A percentile compares a stretch with the other conserved stretches of the same genome.
These are phyloP conservation scores for Carassius gibelio DNA, from an alignment of 2,113 vertebrate genomes.

Conservation along the genomic window DNA sequence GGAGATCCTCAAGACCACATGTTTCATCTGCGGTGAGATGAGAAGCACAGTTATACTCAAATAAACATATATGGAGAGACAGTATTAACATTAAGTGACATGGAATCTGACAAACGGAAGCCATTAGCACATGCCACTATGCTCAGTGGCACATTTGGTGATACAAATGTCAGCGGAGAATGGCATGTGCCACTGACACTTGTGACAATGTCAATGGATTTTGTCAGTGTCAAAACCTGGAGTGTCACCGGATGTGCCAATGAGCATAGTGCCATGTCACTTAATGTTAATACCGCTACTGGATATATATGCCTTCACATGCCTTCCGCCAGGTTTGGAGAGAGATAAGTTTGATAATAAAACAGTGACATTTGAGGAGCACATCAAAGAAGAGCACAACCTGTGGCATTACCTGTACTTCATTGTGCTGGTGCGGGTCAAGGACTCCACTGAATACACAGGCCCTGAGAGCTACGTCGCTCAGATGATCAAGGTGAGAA, in stretches of 20 bases:
- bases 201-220: too few relatives aligned
- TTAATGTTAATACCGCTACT: too few relatives aligned
- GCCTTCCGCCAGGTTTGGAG: constrained; percentile 82
- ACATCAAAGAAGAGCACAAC: constrained; percentile 98
- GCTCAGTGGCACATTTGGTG: too few relatives aligned
- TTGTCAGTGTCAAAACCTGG: too few relatives aligned
- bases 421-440: constrained; percentile 95
- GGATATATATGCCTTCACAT: background rate
- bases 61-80: background rate
- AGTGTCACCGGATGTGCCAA: too few relatives aligned
- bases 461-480: constrained; percentile 98
- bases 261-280: too few relatives aligned
- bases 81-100: too few relatives aligned
- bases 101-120: too few relatives aligned
- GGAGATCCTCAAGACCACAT: constrained; percentile 94
- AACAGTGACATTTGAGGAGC: constrained; percentile 96
- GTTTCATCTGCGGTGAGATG: constrained; percentile 93
- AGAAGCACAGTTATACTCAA: background rate
- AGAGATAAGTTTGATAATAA: constrained; percentile 99
- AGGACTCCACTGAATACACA: constrained; percentile 97
- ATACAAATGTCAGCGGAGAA: too few relatives aligned
- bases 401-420: constrained; percentile 99
- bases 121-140: too few relatives aligned
- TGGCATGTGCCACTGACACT: too few relatives aligned
- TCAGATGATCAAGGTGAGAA: constrained; percentile 93